Evolutionary conservation across 2,797 vertebrate species (phyloP), one percentile per base, ranked within the genome.

Genomic region (Neomorphus geoffroyi): DNA sequence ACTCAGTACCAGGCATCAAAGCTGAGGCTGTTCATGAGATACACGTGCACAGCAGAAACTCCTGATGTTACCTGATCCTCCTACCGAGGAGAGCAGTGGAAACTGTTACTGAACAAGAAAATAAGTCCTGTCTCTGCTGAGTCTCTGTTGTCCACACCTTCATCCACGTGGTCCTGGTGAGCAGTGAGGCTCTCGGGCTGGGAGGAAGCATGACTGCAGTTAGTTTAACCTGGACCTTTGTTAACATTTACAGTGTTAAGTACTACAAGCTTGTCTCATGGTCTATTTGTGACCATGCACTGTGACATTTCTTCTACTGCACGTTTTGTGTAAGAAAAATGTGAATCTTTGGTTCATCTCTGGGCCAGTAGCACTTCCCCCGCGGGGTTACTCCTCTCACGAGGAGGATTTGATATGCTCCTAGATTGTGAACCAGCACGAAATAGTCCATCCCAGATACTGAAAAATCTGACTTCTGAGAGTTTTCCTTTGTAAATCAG

Each of bases 291-390:
- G 66, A 74, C 18, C 45, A 26, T 0, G 1, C 21, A 8, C 39
- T 46, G n/a, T 60, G 72, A 43, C 5, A 4, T 66, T 65, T 65
- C 9, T 64, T 61, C 26, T 21, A 6, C n/a, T 37, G 22, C 5
- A 12, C 9, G 0, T 45, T 61, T 17, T 41, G 4, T 54, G 24
- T 28, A 61, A 83, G 33, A 27, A 65, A 50, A 73, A 18, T 9
- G 13, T 57, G 48, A 62, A n/a, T 37, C 32, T 23, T 33, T 62
- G 33, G 8, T 66, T 13, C 0, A 0, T 13, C 51, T 46, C 2
- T 80, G n/a, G n/a, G 62, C 10, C 26, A 50, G 50, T 41, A 35
- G 13, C 15, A 14, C 26, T 26, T 72, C n/a, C 37, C 53, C 37
- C 18, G 17, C 18, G 13, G 18, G 8, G 5, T 54, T 45, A 37